These are phyloP conservation scores for Acropternis orthonyx DNA, from an alignment of 2,797 vertebrate genomes.

Conservation along the genomic window DNA sequence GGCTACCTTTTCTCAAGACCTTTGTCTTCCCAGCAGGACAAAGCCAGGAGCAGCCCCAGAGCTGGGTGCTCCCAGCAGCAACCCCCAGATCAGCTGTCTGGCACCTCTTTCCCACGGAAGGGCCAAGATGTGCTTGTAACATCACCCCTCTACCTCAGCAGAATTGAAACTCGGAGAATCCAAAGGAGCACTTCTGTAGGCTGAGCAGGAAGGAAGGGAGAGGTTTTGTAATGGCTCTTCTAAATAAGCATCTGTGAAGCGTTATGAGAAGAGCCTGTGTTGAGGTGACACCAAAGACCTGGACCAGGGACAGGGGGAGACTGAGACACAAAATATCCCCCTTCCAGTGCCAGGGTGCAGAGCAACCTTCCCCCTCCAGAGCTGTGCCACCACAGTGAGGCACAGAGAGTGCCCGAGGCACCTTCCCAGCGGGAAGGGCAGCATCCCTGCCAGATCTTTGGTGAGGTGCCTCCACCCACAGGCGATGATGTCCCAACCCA, in stretches of 20 bases:
- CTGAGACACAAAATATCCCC: background rate
- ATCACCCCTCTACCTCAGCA: background rate
- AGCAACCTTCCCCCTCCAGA: background rate
- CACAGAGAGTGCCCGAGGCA: fast-evolving
- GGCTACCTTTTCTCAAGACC: background rate
- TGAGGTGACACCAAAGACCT: background rate
- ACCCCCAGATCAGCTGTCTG: background rate
- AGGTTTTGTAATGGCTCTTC: background rate
- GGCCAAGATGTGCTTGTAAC: background rate
- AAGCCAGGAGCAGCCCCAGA: background rate
- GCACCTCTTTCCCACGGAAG: background rate
- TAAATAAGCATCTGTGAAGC: background rate
- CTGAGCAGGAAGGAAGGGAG: background rate
- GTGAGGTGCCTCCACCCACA: background rate
- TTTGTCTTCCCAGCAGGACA: background rate
- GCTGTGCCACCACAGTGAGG: background rate
- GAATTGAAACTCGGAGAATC: background rate
- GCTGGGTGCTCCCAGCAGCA: background rate
- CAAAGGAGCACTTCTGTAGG: fast-evolving
- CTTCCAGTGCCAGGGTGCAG: background rate
- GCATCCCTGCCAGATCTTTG: background rate
- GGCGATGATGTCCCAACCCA: background rate
- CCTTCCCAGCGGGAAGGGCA: background rate
- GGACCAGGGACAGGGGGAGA: background rate
- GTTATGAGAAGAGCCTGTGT: background rate